Evolutionary conservation across 53 echinoderm and acorn worm species (phyloP).

Genomic region (Pentamera pediparva): DNA sequence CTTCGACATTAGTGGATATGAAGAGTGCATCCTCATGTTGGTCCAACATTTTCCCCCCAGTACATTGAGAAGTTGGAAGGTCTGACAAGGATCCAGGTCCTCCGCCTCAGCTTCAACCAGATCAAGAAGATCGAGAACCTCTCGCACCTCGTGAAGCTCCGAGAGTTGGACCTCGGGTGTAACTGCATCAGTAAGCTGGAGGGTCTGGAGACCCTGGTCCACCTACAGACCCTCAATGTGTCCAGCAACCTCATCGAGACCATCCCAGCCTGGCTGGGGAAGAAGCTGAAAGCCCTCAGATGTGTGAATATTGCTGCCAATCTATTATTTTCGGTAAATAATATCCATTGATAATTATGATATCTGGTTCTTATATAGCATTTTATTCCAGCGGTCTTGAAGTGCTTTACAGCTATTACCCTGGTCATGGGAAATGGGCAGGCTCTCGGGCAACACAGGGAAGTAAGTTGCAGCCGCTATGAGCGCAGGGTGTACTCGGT

Average conservation of each 20-base stretch:
- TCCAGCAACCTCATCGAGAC: conserved; percentile 79
- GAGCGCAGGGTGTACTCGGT: no score
- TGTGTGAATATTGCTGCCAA: conserved; percentile 65
- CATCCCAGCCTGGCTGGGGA: conserved; percentile 83
- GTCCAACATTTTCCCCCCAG: conserved; percentile 22
- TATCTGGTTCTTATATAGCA: no score
- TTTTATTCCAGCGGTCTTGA: no score
- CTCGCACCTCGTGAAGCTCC: conserved; percentile 57
- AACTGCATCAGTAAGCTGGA: conserved; percentile 74
- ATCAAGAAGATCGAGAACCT: conserved; percentile 76
- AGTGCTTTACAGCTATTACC: no score
- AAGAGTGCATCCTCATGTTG: no score
- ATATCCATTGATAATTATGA: neutral
- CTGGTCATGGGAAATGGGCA: no score
- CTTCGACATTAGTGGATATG: no score
- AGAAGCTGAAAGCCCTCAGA: conserved; percentile 69
- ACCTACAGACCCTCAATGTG: conserved; percentile 73
- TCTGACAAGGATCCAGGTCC: conserved; percentile 63
- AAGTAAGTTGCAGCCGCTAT: no score
- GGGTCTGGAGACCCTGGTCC: conserved; percentile 77
- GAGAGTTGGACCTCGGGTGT: conserved; percentile 84
- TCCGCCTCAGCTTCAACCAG: conserved; percentile 77
- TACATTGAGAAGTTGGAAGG: conserved; percentile 91
- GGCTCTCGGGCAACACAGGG: no score
- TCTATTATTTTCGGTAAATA: conserved; percentile 78